These are phyloP conservation scores for Himalopsyche japonica DNA, from an alignment of 2,888 invertebrate species.

Conservation along the genomic window DNA sequence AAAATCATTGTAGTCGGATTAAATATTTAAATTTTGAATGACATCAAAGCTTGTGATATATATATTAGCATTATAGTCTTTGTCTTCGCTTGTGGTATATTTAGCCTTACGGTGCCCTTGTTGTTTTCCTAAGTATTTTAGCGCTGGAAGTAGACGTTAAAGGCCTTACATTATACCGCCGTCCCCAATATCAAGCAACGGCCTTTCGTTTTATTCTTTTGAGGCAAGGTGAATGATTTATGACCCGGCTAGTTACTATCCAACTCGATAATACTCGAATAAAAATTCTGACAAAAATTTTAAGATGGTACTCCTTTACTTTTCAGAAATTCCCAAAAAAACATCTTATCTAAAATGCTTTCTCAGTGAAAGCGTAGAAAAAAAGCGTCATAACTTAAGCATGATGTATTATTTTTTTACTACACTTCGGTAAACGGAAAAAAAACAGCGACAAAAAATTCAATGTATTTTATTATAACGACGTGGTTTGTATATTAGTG, in stretches of 20 bases:
- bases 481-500: no score
- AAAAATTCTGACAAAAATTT: slow-evolving; percentile 1
- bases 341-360: no score
- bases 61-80: background rate
- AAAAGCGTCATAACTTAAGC: no score
- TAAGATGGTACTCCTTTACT: background rate
- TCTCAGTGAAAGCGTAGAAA: no score
- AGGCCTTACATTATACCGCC: background rate
- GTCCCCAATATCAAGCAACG: background rate
- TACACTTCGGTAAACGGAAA: no score
- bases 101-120: background rate
- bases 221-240: slow-evolving; percentile 24
- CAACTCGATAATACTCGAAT: slow-evolving; percentile 10
- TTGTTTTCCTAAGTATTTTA: background rate
- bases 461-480: no score
- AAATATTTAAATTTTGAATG: no score
- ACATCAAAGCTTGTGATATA: no score
- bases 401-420: no score
- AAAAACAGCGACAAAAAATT: no score
- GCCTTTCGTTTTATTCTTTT: slow-evolving; percentile 25
- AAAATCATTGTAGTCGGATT: no score
- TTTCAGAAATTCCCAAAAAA: no score
- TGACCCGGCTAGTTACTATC: slow-evolving; percentile 20
- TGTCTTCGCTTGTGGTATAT: background rate
- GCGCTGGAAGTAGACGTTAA: background rate